Evolutionary conservation across 53 echinoderm and acorn worm genomes (phyloP), one percentile per base, ranked within the genome.

Genomic region (Hippasteria phrygiana): DNA sequence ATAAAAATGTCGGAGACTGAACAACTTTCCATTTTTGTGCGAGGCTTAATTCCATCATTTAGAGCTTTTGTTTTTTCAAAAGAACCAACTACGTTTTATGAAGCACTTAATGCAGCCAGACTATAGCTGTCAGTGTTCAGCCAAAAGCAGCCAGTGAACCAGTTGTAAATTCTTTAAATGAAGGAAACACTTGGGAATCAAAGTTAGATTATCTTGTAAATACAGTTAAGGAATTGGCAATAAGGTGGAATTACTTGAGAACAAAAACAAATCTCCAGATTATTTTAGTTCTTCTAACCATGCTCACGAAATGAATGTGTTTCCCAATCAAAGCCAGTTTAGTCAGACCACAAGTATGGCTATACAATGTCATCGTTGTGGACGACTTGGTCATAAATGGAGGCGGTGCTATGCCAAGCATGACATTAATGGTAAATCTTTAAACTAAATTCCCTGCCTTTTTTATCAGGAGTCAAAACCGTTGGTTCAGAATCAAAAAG

Each of bases 351-450:
- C 2, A 64, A 3, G 29, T 27, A 20, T 64, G 3, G 47, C 10
- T 28, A 50, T 79, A 62, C 56, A n/a, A n/a, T 80, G 80, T 80
- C 63, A 80, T 63, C 80, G 64, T 62, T 80, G 80, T 64, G 80
- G 80, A 39, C 6, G 42, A 80, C 16, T 80, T 39, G 64, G 80
- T 12, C 80, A 80, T 64, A 80, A 80, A 62, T 80, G 80, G 80
- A 40, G 80, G 41, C 39, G 20, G 38, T 78, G 78, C 55, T 78
- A 37, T 78, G 78, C 78, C 10, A 55, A 78, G 55, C 35, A 78
- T 78, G 78, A 78, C 41, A 11, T 55, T 18, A 78, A 78, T 78
- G 55, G 78, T 8, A 34, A 78, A 55, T 18, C 24, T 22, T 78
- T 78, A 55, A 78, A 78, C 78, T 78, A 78, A 38, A 37, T 55